phyloP scores from a whole-genome alignment of 2,797 vertebrate genomes.

The Acipenser ruthenus region DNA sequence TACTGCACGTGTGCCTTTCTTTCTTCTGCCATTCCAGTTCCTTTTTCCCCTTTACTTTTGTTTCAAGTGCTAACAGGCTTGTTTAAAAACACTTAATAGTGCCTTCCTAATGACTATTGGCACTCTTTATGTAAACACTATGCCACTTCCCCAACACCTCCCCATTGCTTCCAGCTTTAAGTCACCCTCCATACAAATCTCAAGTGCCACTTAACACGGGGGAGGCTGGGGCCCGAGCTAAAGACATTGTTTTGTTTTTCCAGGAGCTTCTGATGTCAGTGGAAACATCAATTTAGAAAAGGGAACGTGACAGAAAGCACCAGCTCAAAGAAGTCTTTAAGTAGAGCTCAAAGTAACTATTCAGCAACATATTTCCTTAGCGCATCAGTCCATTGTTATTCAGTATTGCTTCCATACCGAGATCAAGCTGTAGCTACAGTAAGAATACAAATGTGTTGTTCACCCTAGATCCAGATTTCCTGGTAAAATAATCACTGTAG shows the following conservation, averaged over 20 bases:
- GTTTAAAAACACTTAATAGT: slow-evolving; percentile 34
- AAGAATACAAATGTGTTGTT: too few species aligned
- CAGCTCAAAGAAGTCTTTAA: not conserved
- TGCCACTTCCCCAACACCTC: slow-evolving; percentile 22
- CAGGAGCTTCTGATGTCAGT: not conserved
- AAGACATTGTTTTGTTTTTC: slow-evolving; percentile 16
- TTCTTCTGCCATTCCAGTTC: slow-evolving; percentile 4
- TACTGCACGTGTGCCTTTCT: too few species aligned
- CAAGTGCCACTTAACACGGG: slow-evolving; percentile 58
- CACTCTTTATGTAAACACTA: slow-evolving; percentile 32
- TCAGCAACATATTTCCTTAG: not conserved
- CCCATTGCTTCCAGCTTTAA: not conserved
- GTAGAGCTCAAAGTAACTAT: not conserved
- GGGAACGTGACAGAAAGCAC: not conserved
- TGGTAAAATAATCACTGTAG: too few species aligned
- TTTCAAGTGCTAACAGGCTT: slow-evolving; percentile 24
- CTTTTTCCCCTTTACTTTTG: slow-evolving; percentile 23
- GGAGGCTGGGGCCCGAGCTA: slow-evolving; percentile 47
- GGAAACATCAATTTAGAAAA: not conserved
- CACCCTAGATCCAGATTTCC: too few species aligned
- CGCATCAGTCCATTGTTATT: too few species aligned
- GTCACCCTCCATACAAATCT: slow-evolving; percentile 50
- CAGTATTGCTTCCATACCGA: not conserved
- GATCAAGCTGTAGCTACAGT: not conserved
- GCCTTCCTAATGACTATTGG: slow-evolving; percentile 29